phyloP scores from a whole-genome alignment of 2,113 vertebrate species.

The Trinectes maculatus region DNA sequence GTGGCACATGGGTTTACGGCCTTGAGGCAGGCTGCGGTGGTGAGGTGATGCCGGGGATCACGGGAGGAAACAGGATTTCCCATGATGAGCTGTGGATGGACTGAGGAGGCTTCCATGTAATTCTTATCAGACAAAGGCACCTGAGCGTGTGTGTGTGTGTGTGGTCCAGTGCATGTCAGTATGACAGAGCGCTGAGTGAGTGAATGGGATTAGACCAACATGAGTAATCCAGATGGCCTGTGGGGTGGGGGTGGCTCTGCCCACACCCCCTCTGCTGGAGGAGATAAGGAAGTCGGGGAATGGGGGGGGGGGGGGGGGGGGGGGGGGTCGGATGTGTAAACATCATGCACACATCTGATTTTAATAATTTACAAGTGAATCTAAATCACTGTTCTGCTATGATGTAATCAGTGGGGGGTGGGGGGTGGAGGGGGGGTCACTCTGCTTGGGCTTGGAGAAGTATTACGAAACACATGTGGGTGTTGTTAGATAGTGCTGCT shows the following conservation, averaged over 20 bases:
- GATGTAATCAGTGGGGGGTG: conserved; percentile 1
- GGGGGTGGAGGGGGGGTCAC: not conserved
- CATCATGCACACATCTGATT: conserved; percentile 23
- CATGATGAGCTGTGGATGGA: conserved; percentile 35
- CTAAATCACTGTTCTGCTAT: not conserved
- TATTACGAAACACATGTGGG: not conserved
- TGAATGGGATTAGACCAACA: conserved; percentile 73
- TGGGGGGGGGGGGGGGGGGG: not conserved
- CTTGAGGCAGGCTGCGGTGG: conserved; percentile 52
- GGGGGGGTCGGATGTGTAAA: not conserved
- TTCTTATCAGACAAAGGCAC: conserved; percentile 69
- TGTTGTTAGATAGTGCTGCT: not conserved
- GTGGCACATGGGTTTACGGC: conserved; percentile 59
- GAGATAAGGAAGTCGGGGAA: conserved; percentile 60
- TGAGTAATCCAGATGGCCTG: conserved; percentile 70
- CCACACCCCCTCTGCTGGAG: conserved; percentile 62
- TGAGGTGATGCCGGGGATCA: conserved; percentile 62
- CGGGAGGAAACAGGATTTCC: conserved; percentile 57
- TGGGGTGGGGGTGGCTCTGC: conserved; percentile 37
- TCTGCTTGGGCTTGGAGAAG: too few relatives aligned
- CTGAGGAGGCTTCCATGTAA: conserved; percentile 41
- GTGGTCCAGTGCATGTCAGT: conserved; percentile 39
- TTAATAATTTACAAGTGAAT: not conserved
- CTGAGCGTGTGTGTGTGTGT: conserved; percentile 35
- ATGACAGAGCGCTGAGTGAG: conserved; percentile 41